Base-by-base conservation (phyloP, 2,113 vertebrate species). In the Anolis carolinensis region DNA sequence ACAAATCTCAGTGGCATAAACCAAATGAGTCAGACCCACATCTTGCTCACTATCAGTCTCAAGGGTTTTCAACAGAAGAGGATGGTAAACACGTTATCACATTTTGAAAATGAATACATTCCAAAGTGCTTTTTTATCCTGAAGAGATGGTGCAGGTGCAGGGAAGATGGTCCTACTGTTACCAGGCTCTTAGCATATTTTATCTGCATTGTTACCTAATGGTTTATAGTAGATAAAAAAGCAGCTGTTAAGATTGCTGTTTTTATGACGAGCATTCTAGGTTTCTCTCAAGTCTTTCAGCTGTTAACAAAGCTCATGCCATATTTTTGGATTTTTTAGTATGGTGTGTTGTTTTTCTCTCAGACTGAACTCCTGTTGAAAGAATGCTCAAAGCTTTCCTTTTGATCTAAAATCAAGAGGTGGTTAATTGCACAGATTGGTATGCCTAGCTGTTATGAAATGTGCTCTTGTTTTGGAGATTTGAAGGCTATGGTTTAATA, bases 81-180 rank as follows among this genome's bases (percentile, higher is more conserved):
- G 98, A 99, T 92, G 98, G 98, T 99, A 97, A 98, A 96, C 97
- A 95, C 86, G 82, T 89, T 34, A 14, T 74, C 82, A 63, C 32
- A 36, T 71, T 81, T 70, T 87, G 65, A 77, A 80, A 75, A 76
- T 74, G 62, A 82, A 34, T 85, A 71, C 88, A 89, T 92, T 77
- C 83, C 85, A 93, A 63, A 2, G 11, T 81, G 86, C 74, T 90
- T 75, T 83, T 84, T 48, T 39, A 73, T 73, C 50, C 81, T 32
- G 0, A 83, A 6, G 30, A 13, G 10, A 32, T 79, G 34, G 27
- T 48, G 1, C 48, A 70, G 39, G 36, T 80, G 16, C 23, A 44
- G 9, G 30, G 62, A 79, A 67, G n/a, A 27, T 18, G 18, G 39
- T 44, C 39, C 34, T 55, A 21, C 34, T 59, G 27, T 62, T 81